Evolutionary conservation across 2,113 vertebrate species (phyloP).

Genomic region (Centropus bengalensis): DNA sequence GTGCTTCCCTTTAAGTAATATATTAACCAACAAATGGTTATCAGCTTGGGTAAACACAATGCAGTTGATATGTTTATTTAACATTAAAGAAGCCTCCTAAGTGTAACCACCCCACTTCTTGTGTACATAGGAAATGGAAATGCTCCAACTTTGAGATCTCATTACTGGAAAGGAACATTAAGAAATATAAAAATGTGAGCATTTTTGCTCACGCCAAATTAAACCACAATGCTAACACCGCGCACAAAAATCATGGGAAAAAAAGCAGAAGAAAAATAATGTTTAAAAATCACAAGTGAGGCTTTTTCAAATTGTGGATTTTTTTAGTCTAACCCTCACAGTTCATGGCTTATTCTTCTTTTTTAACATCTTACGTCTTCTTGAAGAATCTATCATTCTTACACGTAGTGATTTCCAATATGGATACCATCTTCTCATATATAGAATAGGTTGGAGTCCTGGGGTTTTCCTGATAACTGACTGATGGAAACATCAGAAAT

Average conservation of each 20-base stretch:
- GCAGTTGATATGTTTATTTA: neutral
- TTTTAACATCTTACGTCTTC: neutral
- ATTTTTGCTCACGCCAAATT: neutral
- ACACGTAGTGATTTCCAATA: neutral
- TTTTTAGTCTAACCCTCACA: neutral
- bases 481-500: neutral
- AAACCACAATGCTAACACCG: neutral
- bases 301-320: neutral
- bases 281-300: neutral
- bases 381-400: neutral
- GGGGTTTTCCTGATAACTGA: neutral
- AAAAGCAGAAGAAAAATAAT: neutral
- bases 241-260: neutral
- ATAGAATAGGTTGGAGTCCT: neutral
- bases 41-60: conserved; percentile 23
- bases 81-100: neutral
- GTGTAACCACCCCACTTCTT: neutral
- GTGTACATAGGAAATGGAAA: neutral
- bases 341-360: neutral
- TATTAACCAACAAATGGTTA: conserved; percentile 12
- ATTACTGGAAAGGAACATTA: neutral
- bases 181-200: neutral
- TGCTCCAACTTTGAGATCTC: neutral
- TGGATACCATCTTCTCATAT: neutral
- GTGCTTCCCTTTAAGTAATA: neutral